phyloP scores from a whole-genome alignment of 2,888 invertebrate genomes.

The Lypha dubia region DNA sequence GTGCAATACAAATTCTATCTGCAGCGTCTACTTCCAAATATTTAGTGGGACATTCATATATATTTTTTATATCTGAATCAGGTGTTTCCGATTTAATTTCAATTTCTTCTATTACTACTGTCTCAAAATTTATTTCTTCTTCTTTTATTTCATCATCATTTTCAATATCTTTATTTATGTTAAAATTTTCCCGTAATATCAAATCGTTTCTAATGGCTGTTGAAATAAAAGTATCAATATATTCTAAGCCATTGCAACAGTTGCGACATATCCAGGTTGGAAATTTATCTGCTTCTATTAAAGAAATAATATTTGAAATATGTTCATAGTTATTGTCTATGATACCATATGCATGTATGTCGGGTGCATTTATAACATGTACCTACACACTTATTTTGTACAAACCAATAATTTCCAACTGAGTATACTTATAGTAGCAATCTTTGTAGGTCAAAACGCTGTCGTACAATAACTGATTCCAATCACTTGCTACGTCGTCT shows the following conservation, averaged over 20 bases:
- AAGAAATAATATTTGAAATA: background rate
- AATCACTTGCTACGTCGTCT: background rate
- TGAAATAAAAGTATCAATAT: constrained; percentile 33
- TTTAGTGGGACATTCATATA: background rate
- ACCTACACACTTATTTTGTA: background rate
- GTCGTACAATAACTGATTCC: constrained; percentile 15
- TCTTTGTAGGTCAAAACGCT: constrained; percentile 37
- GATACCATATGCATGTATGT: too few relatives aligned
- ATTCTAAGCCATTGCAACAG: constrained; percentile 39
- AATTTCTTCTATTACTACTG: background rate
- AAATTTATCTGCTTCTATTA: constrained; percentile 42
- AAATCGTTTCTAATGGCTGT: constrained; percentile 29
- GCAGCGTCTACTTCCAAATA: background rate
- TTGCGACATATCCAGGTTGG: constrained; percentile 16
- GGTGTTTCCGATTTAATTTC: constrained; percentile 2
- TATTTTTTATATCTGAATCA: too few relatives aligned
- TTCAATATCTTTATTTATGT: background rate
- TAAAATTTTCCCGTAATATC: background rate
- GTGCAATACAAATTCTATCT: background rate
- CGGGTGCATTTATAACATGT: too few relatives aligned
- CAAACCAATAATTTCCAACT: constrained; percentile 37
- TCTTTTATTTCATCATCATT: background rate
- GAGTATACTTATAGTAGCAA: constrained; percentile 59
- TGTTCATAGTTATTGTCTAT: background rate
- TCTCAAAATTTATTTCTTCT: background rate